Base-by-base conservation (phyloP, 1,140 invertebrate species). In the Lineus longissimus region DNA sequence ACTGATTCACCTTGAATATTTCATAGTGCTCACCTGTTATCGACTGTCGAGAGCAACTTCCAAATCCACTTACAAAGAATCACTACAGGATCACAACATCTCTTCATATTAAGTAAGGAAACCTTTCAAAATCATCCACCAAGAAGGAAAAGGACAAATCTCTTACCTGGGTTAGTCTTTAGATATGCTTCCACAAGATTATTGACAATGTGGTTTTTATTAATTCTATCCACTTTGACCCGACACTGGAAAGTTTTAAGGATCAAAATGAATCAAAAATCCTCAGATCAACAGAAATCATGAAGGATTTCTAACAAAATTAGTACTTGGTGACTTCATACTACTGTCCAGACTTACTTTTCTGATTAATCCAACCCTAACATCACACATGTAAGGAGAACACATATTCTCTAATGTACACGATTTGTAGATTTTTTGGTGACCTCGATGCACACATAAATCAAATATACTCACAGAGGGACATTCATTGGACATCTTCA, bases 141-240 rank as follows among this genome's bases (percentile, higher is more conserved):
- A 59, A 30, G 15, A 33, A 2, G 27, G 63, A 15, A 41, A 61
- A 22, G 47, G 40, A 61, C n/a, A 63, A 67, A 56, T 57, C n/a
- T n/a, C 43, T 65, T 56, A 79, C 77, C 71, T 66, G 77, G 77
- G 51, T 75, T 68, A 63, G 69, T 67, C 55, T 77, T 79, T 6
- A 80, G 63, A 62, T 78, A 81, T 47, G 77, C 76, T 31, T 79
- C 79, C 61, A 81, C 74, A 19, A 79, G 62, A 58, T 80, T 81
- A 62, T 78, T 79, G 1, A 81, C 76, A 55, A 81, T 75, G 56
- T 80, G 77, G 55, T 81, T 81, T 60, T 80, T 79, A 66, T 76
- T 77, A 47, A 81, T 77, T 63, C 76, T 69, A 11, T 76, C 73
- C 6, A 79, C 78, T 60, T 70, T 75, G 57, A 71, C 55, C 55